Percentiles rank a stretch among this genome's conserved stretches.
phyloP scores from a whole-genome alignment of 2,797 vertebrate genomes.

The Poeciliopsis infans region DNA sequence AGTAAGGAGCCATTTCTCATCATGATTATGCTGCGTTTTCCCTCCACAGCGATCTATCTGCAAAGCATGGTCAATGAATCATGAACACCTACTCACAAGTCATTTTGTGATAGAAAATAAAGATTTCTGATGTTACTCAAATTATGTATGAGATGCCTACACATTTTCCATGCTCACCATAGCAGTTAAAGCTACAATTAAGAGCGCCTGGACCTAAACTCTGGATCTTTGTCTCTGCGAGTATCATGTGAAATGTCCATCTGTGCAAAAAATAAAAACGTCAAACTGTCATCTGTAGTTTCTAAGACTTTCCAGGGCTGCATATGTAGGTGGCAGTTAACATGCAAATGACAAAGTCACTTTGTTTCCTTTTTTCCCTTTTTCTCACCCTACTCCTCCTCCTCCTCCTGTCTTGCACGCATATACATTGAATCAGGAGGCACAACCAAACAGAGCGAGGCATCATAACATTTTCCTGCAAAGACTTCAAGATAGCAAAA shows the following conservation, averaged over 20 bases:
- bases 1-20: conserved; percentile 29
- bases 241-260: conserved; percentile 47
- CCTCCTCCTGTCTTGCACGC: conserved; percentile 34
- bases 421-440: conserved; percentile 51
- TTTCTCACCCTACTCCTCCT: conserved; percentile 28
- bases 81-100: conserved; percentile 55
- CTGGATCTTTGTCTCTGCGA: conserved; percentile 43
- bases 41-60: conserved; percentile 40
- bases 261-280: conserved; percentile 37
- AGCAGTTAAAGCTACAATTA: conserved; percentile 25
- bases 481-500: conserved; percentile 2
- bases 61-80: conserved; percentile 54
- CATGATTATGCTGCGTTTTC: conserved; percentile 34
- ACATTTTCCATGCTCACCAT: conserved; percentile 51
- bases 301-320: conserved; percentile 58
- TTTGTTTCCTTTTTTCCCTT: conserved; percentile 46
- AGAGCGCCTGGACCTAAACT: conserved; percentile 20
- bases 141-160: conserved; percentile 48
- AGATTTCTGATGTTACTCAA: conserved; percentile 44
- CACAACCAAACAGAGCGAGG: conserved; percentile 35
- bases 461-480: conserved; percentile 17
- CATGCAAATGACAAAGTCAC: conserved; percentile 51
- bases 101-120: conserved; percentile 51
- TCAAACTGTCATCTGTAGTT: conserved; percentile 27
- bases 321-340: conserved; percentile 52